These are phyloP conservation scores for Hirtodrosophila alboralis DNA, from an alignment of 2,888 invertebrate species.

Conservation along the genomic window DNA sequence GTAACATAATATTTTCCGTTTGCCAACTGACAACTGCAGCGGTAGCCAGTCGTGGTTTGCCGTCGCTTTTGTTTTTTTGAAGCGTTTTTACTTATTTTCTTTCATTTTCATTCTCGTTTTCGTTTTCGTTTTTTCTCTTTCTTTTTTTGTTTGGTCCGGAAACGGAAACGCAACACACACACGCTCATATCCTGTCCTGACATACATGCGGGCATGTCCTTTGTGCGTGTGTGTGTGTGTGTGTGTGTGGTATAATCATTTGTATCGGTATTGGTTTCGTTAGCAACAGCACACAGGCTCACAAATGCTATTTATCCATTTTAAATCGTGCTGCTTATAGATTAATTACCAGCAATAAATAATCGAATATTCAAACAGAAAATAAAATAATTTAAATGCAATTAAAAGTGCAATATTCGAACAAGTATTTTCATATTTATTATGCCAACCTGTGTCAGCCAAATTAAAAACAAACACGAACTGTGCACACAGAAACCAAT, in stretches of 20 bases:
- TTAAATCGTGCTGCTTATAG: constrained; percentile 7
- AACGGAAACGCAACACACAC: constrained; percentile 57
- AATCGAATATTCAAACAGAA: constrained; percentile 3
- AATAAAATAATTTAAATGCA: constrained; percentile 19
- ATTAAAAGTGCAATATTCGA: constrained; percentile 8
- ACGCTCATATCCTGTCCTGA: neutral
- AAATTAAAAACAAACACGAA: too few relatives aligned
- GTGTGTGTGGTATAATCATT: constrained; percentile 26
- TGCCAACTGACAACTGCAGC: constrained; percentile 47
- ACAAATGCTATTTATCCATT: neutral
- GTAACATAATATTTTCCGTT: constrained; percentile 70
- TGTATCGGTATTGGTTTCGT: constrained; percentile 27
- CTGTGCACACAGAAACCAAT: too few relatives aligned
- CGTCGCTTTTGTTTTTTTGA: constrained; percentile 46
- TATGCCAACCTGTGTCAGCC: too few relatives aligned
- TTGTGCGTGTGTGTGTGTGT: neutral
- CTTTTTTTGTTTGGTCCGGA: constrained; percentile 56
- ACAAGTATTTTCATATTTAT: neutral
- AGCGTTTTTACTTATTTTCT: constrained; percentile 19
- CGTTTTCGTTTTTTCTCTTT: constrained; percentile 2
- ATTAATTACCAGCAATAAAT: constrained; percentile 21
- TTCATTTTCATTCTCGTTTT: too few relatives aligned
- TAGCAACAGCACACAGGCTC: constrained; percentile 8
- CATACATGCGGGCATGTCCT: constrained; percentile 1
- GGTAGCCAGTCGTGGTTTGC: constrained; percentile 34